A percentile compares a stretch with the other conserved stretches of the same genome.
Conservation (phyloP, 2,113 vertebrate species). For the Ceyx melanurus region DNA sequence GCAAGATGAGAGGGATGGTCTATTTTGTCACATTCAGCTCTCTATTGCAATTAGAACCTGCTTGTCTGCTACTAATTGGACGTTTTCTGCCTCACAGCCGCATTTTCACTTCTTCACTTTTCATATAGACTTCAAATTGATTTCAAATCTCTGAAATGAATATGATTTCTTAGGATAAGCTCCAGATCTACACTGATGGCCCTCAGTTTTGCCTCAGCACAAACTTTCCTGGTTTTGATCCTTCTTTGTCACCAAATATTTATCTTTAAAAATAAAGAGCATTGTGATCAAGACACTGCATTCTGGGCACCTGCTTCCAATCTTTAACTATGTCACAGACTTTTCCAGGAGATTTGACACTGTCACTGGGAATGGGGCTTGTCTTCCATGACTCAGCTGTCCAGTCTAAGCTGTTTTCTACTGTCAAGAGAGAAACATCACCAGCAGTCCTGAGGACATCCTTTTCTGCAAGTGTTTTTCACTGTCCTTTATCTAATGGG, state of each 20-base stretch:
- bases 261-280: neutral
- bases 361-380: neutral
- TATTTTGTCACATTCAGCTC: neutral
- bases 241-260: neutral
- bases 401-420: neutral
- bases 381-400: neutral
- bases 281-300: neutral
- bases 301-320: neutral
- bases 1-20: neutral
- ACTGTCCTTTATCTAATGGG: neutral
- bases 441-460: neutral
- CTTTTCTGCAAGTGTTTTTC: neutral
- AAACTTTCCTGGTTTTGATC: neutral
- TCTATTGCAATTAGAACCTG: slow-evolving; percentile 12
- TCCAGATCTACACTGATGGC: neutral
- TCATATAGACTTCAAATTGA: neutral
- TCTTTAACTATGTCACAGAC: neutral
- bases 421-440: neutral
- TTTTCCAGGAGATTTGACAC: neutral
- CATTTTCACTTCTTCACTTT: neutral
- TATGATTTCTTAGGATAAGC: neutral
- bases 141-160: neutral
- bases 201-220: neutral
- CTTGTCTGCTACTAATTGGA: neutral
- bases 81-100: neutral